A percentile compares a stretch with the other conserved stretches of the same genome.
Evolutionary conservation across 2,797 vertebrate species (phyloP).

Genomic region (Danionella dracula): DNA sequence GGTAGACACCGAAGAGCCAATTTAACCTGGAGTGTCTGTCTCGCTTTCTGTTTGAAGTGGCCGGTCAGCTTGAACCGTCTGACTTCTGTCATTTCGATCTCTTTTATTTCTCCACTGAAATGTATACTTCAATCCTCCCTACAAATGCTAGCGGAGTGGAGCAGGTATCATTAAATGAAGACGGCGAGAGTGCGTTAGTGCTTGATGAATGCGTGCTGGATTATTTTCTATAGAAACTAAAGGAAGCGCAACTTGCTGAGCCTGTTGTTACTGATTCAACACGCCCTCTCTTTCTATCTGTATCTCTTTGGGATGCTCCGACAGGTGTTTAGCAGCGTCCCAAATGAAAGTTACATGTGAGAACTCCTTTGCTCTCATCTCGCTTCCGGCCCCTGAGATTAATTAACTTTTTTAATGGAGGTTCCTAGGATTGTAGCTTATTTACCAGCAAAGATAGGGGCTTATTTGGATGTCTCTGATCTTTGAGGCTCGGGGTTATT

Average conservation of each 20-base stretch:
- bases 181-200: slow-evolving; percentile 50
- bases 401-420: slow-evolving; percentile 40
- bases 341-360: slow-evolving; percentile 71
- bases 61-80: slow-evolving; percentile 97
- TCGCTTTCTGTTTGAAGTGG: slow-evolving; percentile 94
- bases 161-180: slow-evolving; percentile 92
- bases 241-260: slow-evolving; percentile 42
- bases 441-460: slow-evolving; percentile 29
- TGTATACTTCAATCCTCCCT: slow-evolving; percentile 92
- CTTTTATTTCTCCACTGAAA: slow-evolving; percentile 95
- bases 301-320: slow-evolving; percentile 70
- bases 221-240: slow-evolving; percentile 70
- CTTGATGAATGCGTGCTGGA: slow-evolving; percentile 62
- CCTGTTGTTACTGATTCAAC: slow-evolving; percentile 71
- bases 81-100: slow-evolving; percentile 96
- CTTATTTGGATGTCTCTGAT: slow-evolving; percentile 42
- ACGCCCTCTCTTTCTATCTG: slow-evolving; percentile 43
- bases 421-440: slow-evolving; percentile 19
- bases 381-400: slow-evolving; percentile 25
- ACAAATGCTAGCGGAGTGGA: slow-evolving; percentile 73
- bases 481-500: slow-evolving; percentile 37
- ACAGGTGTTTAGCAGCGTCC: slow-evolving; percentile 65
- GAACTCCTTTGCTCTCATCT: slow-evolving; percentile 22
- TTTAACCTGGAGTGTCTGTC: slow-evolving; percentile 97
- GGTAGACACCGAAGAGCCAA: slow-evolving; percentile 88